Percentiles rank a stretch among this genome's conserved stretches.
phyloP scores from a whole-genome alignment of 1,140 invertebrate genomes.

The Hycleus phaleratus region DNA sequence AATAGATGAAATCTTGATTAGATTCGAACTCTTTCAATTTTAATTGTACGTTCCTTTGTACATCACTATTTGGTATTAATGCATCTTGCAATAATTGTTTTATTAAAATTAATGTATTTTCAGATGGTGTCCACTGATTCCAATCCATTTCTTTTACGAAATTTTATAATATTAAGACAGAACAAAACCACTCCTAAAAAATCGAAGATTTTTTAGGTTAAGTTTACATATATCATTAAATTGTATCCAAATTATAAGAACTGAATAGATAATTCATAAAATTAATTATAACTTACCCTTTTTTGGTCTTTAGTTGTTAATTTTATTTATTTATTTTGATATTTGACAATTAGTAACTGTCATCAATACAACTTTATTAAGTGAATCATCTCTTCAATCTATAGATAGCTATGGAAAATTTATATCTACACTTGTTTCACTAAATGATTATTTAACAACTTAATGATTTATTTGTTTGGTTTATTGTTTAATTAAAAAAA shows the following conservation, averaged over 20 bases:
- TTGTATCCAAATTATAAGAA: too few relatives aligned
- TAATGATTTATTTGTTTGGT: too few relatives aligned
- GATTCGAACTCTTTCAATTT: constrained; percentile 32
- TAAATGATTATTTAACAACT: too few relatives aligned
- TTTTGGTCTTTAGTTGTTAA: too few relatives aligned
- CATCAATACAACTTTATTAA: too few relatives aligned
- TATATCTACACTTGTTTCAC: too few relatives aligned
- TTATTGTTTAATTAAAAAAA: too few relatives aligned
- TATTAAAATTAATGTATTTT: constrained; percentile 30
- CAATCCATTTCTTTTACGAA: constrained; percentile 26
- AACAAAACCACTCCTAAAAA: not conserved
- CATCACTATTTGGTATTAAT: constrained; percentile 34
- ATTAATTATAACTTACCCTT: too few relatives aligned
- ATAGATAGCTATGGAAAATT: too few relatives aligned
- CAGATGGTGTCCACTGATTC: constrained; percentile 34
- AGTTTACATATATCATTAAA: not conserved
- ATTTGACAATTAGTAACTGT: not conserved
- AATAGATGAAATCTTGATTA: constrained; percentile 35
- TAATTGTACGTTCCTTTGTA: constrained; percentile 36
- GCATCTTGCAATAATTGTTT: constrained; percentile 35
- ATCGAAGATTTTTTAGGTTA: not conserved
- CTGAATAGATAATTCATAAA: too few relatives aligned
- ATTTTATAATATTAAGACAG: not conserved
- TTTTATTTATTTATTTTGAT: not conserved
- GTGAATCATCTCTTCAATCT: too few relatives aligned